A percentile compares a stretch with the other conserved stretches of the same genome.
These are phyloP conservation scores for Scolanthus callimorphus DNA, from an alignment of 92 coral and sea anemone species.

Conservation along the genomic window DNA sequence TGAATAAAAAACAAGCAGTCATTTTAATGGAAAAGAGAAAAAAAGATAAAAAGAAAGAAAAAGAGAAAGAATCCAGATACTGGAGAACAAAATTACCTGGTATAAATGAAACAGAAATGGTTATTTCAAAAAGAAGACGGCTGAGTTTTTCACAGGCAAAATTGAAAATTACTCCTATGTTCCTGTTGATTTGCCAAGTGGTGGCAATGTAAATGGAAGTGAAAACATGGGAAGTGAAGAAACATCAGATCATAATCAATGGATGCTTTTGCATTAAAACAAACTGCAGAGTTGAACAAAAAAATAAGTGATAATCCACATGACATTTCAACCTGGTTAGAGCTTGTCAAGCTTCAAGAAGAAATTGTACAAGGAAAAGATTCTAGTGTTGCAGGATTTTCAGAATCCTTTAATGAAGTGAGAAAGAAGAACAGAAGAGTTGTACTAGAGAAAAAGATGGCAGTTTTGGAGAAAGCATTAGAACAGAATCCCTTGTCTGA, in stretches of 20 bases:
- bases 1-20: slow-evolving; percentile 45
- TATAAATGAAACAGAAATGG: neutral
- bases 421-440: slow-evolving; percentile 55
- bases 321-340: slow-evolving; percentile 73
- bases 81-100: slow-evolving; percentile 1
- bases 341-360: slow-evolving; percentile 69
- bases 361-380: slow-evolving; percentile 52
- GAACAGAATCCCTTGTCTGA: slow-evolving; percentile 74
- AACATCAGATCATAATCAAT: slow-evolving; percentile 4
- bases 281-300: slow-evolving; percentile 68
- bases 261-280: slow-evolving; percentile 2
- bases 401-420: slow-evolving; percentile 55
- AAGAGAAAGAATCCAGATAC: slow-evolving; percentile 9
- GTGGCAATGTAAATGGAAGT: slow-evolving; percentile 4
- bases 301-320: slow-evolving; percentile 73
- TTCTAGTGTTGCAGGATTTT: slow-evolving; percentile 28
- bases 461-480: slow-evolving; percentile 86
- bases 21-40: slow-evolving; percentile 48
- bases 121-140: slow-evolving; percentile 41
- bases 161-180: slow-evolving; percentile 57
- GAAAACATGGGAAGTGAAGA: slow-evolving; percentile 12
- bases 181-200: slow-evolving; percentile 58
- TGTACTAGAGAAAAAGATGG: slow-evolving; percentile 72
- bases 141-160: slow-evolving; percentile 22
- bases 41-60: slow-evolving; percentile 30